A percentile compares a stretch with the other conserved stretches of the same genome.
Evolutionary conservation across 2,888 invertebrate species (phyloP).

Genomic region (Gnatocerus cornutus): DNA sequence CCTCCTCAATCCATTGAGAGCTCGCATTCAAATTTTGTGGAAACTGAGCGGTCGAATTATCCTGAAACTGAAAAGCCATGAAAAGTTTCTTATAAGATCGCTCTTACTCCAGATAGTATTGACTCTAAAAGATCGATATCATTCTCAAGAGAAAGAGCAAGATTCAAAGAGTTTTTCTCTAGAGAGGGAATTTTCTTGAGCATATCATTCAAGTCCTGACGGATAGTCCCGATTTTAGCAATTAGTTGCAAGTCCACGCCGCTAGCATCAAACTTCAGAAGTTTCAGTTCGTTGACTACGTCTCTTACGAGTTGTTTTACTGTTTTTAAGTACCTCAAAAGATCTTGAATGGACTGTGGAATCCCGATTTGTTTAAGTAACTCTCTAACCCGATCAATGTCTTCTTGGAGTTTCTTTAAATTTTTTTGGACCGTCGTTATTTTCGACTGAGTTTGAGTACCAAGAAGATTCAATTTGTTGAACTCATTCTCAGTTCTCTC

Average conservation of each 20-base stretch:
- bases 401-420: conserved; percentile 3
- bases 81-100: not conserved
- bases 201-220: conserved; percentile 7
- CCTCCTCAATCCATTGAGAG: conserved; percentile 13
- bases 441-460: not conserved
- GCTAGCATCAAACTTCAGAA: conserved; percentile 1
- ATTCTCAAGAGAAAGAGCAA: conserved; percentile 11
- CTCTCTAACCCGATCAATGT: conserved; percentile 5
- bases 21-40: not conserved
- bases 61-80: conserved; percentile 5
- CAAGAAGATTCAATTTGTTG: not conserved
- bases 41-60: conserved; percentile 3
- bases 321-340: not conserved
- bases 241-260: not conserved
- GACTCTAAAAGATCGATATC: conserved; percentile 22
- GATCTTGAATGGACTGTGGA: not conserved
- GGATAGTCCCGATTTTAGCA: conserved; percentile 9
- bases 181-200: conserved; percentile 5
- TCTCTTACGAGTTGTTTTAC: conserved; percentile 8
- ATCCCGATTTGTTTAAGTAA: not conserved
- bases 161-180: conserved; percentile 18
- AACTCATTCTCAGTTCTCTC: not conserved
- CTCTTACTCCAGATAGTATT: conserved; percentile 13
- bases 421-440: not conserved
- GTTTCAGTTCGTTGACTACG: not conserved